Conservation (phyloP, 2,888 invertebrate species). For the Vesta saturnalis region DNA sequence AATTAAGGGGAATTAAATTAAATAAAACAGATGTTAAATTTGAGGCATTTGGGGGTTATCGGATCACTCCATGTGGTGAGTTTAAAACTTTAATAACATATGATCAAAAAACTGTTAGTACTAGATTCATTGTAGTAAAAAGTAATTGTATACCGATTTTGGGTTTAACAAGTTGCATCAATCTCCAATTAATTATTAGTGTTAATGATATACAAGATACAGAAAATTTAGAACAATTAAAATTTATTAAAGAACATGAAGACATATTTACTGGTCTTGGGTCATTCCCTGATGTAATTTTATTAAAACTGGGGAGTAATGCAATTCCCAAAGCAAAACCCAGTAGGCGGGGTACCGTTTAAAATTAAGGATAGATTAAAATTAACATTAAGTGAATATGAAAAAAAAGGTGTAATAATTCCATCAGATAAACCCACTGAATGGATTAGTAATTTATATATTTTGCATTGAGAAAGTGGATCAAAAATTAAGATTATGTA, state of each 20-base stretch:
- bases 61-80: neutral
- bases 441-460: neutral
- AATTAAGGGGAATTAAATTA: too few species aligned
- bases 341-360: slow-evolving; percentile 21
- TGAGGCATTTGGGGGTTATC: neutral
- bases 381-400: slow-evolving; percentile 12
- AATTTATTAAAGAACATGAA: neutral
- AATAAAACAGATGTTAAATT: neutral
- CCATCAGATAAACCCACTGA: neutral
- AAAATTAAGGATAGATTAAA: slow-evolving; percentile 20
- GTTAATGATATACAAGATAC: neutral
- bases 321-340: slow-evolving; percentile 14
- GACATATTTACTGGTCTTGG: neutral
- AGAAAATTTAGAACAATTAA: neutral
- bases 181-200: neutral
- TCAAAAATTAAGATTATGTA: too few species aligned
- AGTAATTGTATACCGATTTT: neutral
- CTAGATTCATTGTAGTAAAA: neutral
- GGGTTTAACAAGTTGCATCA: neutral
- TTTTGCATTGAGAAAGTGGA: neutral
- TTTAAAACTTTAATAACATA: neutral
- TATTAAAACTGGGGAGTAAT: neutral
- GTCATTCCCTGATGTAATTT: neutral
- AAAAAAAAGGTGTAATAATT: neutral
- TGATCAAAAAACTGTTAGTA: neutral